These are phyloP conservation scores for Whitmania pigra DNA, from an alignment of 1,140 invertebrate species.

Conservation along the genomic window DNA sequence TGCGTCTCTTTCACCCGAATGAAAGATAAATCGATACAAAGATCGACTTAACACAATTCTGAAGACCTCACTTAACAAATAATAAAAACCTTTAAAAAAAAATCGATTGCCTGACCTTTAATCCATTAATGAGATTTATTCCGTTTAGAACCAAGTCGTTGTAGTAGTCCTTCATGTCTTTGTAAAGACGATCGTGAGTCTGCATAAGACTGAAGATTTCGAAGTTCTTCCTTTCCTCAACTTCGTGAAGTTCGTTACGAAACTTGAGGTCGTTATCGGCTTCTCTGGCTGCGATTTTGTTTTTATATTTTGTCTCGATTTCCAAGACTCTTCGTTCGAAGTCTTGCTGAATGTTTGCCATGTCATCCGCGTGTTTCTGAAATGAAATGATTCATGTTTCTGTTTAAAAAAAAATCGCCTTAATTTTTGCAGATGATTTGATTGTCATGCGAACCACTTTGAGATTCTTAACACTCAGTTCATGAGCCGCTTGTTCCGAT, in stretches of 20 bases:
- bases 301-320: background rate
- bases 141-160: conserved; percentile 8
- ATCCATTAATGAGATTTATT: conserved; percentile 9
- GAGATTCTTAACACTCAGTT: conserved; percentile 8
- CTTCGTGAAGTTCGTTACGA: conserved; percentile 2
- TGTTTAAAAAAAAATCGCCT: background rate
- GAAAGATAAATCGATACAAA: no score
- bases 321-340: background rate
- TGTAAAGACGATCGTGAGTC: conserved; percentile 1
- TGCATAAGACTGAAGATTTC: conserved; percentile 13
- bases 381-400: background rate
- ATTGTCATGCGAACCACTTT: background rate
- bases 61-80: no score
- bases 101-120: background rate
- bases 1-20: no score
- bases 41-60: no score
- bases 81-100: no score
- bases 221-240: conserved; percentile 8
- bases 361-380: conserved; percentile 3
- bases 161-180: conserved; percentile 11
- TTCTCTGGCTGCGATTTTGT: background rate
- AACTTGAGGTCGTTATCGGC: conserved; percentile 9
- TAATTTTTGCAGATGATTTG: background rate
- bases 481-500: background rate
- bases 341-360: background rate